phyloP scores from a whole-genome alignment of 2,888 invertebrate species.

The Drosophila pegasa region DNA sequence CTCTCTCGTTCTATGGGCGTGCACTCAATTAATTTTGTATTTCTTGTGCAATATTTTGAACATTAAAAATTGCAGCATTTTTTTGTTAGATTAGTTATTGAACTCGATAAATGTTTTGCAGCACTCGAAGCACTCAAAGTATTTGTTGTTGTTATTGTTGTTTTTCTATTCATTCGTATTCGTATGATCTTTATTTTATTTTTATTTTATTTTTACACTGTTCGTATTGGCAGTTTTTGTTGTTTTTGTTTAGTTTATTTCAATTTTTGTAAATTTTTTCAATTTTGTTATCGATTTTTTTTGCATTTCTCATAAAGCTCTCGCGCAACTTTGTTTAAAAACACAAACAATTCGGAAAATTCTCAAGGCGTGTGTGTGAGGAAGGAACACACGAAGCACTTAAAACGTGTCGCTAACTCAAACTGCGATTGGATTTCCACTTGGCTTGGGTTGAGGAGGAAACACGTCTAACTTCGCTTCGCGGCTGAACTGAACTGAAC shows the following conservation, averaged over 20 bases:
- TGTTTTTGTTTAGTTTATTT: conserved; percentile 24
- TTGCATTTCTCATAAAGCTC: conserved; percentile 70
- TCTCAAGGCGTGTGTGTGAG: conserved; percentile 34
- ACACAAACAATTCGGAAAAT: conserved; percentile 67
- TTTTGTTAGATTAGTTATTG: conserved; percentile 17
- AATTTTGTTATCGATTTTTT: conserved; percentile 48
- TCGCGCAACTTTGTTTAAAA: conserved; percentile 71
- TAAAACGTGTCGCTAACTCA: conserved; percentile 79
- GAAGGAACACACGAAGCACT: conserved; percentile 75
- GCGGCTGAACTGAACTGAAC: conserved; percentile 77
- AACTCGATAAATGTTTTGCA: conserved; percentile 34
- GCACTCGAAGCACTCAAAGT: conserved; percentile 52
- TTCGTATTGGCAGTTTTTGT: conserved; percentile 45
- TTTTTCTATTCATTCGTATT: conserved; percentile 23
- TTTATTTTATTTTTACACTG: conserved; percentile 21
- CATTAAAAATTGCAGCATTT: conserved; percentile 73
- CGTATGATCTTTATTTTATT: conserved; percentile 17
- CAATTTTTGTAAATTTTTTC: too few relatives aligned
- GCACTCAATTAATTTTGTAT: conserved; percentile 75
- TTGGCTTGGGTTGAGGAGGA: conserved; percentile 65
- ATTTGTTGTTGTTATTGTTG: conserved; percentile 24
- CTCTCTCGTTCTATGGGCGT: conserved; percentile 44
- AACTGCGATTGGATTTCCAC: conserved; percentile 53
- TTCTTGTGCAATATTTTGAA: conserved; percentile 75
- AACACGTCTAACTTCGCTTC: conserved; percentile 85